Base-by-base conservation (phyloP, 1,140 invertebrate species). In the Arion vulgaris region DNA sequence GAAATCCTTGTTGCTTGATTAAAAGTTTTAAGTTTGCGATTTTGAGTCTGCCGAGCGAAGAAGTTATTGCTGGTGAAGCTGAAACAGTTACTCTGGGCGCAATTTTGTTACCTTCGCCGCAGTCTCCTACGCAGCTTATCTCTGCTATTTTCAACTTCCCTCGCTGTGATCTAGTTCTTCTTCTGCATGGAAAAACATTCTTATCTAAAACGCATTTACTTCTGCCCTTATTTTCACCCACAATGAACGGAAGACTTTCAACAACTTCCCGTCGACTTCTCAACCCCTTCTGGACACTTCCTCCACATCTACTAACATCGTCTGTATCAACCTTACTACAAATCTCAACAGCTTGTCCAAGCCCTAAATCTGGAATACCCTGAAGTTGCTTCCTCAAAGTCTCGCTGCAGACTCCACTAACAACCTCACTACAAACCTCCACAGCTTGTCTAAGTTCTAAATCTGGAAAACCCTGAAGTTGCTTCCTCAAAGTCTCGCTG, bases 351-450 rank as follows among this genome's bases (percentile, higher is more conserved):
- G 49, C 36, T 32, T 34, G 28, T 5, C 19, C 7, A 13, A 77
- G 41, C 2, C 57, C 53, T 36, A 53, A 32, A 23, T 28, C n/a
- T 28, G 26, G 17, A 34, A 23, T 36, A 23, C 26, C 15, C 49
- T 77, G 32, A 45, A 77, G 49, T 11, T 77, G n/a, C 32, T 34
- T 53, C 9, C 74, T 15, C 28, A 77, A 45, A 9, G 41, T 57
- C 23, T 77, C 74, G 57, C 49, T 39, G 28, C 15, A 34, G 26
- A 77, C 74, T 15, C 74, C 74, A 45, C n/a, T n/a, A n/a, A n/a
- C n/a, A n/a, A n/a, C n/a, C 26, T 57, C 28, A 36, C 9, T 26
- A 78, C 51, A 78, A n/a, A 39, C 66, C 17, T 36, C 51, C 0
- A 51, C 19, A n/a, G 49, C 36, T 32, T 34, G 28, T 5, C 19